These are phyloP conservation scores for Cariama cristata DNA, from an alignment of 2,113 vertebrate species.

Conservation along the genomic window DNA sequence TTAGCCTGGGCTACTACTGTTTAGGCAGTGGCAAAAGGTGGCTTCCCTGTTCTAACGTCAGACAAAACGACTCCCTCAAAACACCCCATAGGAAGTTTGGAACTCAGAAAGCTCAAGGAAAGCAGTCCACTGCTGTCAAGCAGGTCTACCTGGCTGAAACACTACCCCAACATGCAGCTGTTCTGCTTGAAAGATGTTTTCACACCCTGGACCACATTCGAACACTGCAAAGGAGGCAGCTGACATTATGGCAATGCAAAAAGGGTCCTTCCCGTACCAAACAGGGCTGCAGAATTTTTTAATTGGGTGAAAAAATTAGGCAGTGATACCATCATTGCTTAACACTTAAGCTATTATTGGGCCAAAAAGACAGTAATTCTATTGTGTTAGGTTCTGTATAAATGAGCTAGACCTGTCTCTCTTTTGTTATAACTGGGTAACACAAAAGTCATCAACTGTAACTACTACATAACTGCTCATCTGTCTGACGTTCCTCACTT, in stretches of 20 bases:
- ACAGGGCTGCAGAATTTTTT: background rate
- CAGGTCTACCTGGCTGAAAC: background rate
- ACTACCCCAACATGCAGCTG: background rate
- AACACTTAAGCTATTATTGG: background rate
- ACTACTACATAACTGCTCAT: background rate
- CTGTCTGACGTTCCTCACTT: background rate
- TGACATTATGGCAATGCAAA: background rate
- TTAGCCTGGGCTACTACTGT: background rate
- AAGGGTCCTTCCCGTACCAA: background rate
- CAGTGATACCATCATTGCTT: background rate
- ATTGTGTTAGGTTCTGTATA: background rate
- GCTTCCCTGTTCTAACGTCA: background rate
- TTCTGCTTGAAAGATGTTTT: background rate
- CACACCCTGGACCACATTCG: background rate
- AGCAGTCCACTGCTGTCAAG: background rate
- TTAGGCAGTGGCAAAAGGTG: background rate
- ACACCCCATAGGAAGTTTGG: background rate
- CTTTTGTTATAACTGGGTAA: background rate
- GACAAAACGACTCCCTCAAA: background rate
- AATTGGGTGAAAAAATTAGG: background rate
- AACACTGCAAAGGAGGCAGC: background rate
- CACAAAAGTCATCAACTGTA: background rate
- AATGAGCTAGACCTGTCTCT: background rate
- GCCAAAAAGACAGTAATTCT: background rate
- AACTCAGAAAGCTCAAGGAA: background rate